A percentile compares a stretch with the other conserved stretches of the same genome.
These are phyloP conservation scores for Lophius piscatorius DNA, from an alignment of 2,113 vertebrate genomes.

Conservation along the genomic window DNA sequence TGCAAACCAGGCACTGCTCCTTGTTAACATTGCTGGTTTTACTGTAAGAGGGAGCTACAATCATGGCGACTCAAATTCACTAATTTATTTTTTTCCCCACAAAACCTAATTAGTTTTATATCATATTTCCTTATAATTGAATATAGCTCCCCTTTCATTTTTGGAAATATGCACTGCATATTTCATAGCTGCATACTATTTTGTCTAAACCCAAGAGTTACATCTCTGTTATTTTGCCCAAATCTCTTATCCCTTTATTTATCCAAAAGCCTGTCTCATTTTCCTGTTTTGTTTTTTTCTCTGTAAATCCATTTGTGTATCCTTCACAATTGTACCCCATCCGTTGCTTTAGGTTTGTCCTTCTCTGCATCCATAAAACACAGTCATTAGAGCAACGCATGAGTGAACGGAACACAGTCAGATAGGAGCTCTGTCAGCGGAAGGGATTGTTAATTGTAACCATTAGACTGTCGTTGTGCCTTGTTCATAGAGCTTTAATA, in stretches of 20 bases:
- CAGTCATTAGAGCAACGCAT: constrained; percentile 56
- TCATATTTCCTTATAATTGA: constrained; percentile 10
- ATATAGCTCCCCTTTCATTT: too few relatives aligned
- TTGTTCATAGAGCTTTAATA: constrained; percentile 53
- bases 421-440: constrained; percentile 62
- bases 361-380: constrained; percentile 50
- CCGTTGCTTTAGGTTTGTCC: constrained; percentile 34
- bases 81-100: too few relatives aligned
- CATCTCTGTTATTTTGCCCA: constrained; percentile 17
- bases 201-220: too few relatives aligned
- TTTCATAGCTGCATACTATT: constrained; percentile 3
- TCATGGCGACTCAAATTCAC: too few relatives aligned
- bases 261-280: too few relatives aligned
- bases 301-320: constrained; percentile 15
- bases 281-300: background rate
- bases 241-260: constrained; percentile 7
- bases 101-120: too few relatives aligned
- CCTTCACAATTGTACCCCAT: constrained; percentile 4
- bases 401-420: constrained; percentile 37
- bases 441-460: constrained; percentile 68
- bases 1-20: too few relatives aligned
- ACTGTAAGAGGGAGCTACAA: too few relatives aligned
- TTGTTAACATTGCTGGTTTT: too few relatives aligned
- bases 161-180: background rate
- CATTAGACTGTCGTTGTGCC: constrained; percentile 65